Evolutionary conservation across 1,140 invertebrate species (phyloP), one percentile per base, ranked within the genome.

Genomic region (Cotesia chilonis): DNA sequence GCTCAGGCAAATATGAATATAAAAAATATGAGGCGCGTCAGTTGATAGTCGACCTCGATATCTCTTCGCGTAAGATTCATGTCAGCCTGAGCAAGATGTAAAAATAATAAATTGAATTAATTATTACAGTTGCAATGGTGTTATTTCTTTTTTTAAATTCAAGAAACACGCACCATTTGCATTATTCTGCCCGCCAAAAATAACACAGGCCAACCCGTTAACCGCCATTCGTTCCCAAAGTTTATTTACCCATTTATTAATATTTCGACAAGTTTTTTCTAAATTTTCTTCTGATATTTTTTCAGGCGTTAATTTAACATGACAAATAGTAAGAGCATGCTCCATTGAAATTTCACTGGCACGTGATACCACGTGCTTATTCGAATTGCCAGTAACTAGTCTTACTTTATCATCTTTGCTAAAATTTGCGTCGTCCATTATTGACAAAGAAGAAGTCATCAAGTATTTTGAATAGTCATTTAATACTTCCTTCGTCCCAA

Each of bases 181-280:
- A 28, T 85, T 79, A 28, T 78, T 77, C 73, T 87, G 85, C 61
- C 91, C 91, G 65, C 88, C 83, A 76, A 92, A 90, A 66, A 92
- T 78, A 2, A 92, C 88, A 60, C 90, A 85, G 54, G 88, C 79
- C 38, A 92, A 80, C 17, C 89, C 87, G 72, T 89, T 88, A 37
- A 84, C 77, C 0, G 87, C 87, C 7, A 89, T 82, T 73, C 84
- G 84, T 41, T 89, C 81, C 89, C 91, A 92, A 68, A 93, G 77
- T 66, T 88, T 88, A 37, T 88, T 77, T 12, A 92, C 85, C 89
- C 91, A 92, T 65, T 88, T 88, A 80, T 93, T 90, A 51, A 93
- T 78, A 57, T 80, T 88, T 14, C 71, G 76, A 37, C 89, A 86
- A 4, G 85, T 88, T 55, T 88, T 87, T 20, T 84, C 80, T 1